Percentiles rank a stretch among this genome's conserved stretches.
Conservation (phyloP, 2,797 vertebrate species). For the Oreonectes daqikongensis region DNA sequence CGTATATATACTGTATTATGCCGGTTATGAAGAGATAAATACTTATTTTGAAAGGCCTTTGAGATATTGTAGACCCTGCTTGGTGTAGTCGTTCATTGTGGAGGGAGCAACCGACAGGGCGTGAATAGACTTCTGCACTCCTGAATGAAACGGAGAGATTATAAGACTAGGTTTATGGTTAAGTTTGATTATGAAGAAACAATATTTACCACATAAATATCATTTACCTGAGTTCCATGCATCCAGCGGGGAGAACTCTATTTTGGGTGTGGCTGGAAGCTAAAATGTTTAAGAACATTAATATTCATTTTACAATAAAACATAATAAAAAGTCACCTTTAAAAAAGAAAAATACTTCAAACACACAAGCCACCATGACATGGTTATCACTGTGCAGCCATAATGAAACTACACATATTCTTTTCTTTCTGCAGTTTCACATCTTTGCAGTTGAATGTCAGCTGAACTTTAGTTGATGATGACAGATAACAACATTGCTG, state of each 20-base stretch:
- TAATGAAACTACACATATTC: neutral
- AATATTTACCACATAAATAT: neutral
- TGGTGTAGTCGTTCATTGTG: conserved; percentile 79
- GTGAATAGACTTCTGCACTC: conserved; percentile 82
- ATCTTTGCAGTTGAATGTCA: neutral
- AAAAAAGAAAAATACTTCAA: neutral
- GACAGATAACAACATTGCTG: neutral
- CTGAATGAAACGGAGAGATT: conserved; percentile 66
- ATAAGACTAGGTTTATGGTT: neutral
- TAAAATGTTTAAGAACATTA: conserved; percentile 66
- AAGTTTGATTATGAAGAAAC: neutral
- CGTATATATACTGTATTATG: neutral
- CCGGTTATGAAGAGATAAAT: neutral
- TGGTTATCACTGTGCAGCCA: neutral
- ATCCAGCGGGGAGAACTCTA: conserved; percentile 82
- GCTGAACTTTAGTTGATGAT: neutral
- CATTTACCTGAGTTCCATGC: conserved; percentile 90
- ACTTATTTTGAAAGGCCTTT: conserved; percentile 85
- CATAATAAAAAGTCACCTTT: neutral
- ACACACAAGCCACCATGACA: neutral
- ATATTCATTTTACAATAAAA: neutral
- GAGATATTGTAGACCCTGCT: conserved; percentile 82
- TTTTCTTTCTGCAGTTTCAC: neutral
- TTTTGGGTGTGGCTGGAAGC: conserved; percentile 84
- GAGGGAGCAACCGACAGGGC: conserved; percentile 85